Evolutionary conservation across 2,888 invertebrate genomes (phyloP).

Genomic region (Diaperis boleti): DNA sequence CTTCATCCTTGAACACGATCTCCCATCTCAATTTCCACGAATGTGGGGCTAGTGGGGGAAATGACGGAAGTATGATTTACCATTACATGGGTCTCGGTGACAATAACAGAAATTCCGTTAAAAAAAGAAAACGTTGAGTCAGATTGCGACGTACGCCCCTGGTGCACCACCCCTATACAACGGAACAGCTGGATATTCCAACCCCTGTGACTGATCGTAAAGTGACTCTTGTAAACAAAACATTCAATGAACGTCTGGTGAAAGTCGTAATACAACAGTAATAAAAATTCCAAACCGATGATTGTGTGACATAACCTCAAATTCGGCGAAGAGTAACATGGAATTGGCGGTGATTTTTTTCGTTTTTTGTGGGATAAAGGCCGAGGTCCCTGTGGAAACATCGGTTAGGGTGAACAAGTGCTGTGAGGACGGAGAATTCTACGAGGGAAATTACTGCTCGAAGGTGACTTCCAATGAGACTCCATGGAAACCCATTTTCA

Average conservation of each 20-base stretch:
- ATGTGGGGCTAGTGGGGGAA: slow-evolving; percentile 13
- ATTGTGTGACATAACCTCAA: slow-evolving; percentile 37
- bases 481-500: slow-evolving; percentile 74
- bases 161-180: not conserved
- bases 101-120: slow-evolving; percentile 20
- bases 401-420: slow-evolving; percentile 80
- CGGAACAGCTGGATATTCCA: not conserved
- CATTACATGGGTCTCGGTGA: slow-evolving; percentile 11
- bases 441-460: slow-evolving; percentile 76
- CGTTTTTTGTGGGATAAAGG: slow-evolving; percentile 9
- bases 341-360: slow-evolving; percentile 14
- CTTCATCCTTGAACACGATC: slow-evolving; percentile 32
- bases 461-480: slow-evolving; percentile 72
- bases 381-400: slow-evolving; percentile 35
- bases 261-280: slow-evolving; percentile 7
- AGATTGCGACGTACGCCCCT: slow-evolving; percentile 12
- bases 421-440: slow-evolving; percentile 79
- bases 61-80: slow-evolving; percentile 31
- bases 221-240: slow-evolving; percentile 5
- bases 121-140: not conserved
- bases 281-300: not conserved
- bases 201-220: not conserved
- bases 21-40: slow-evolving; percentile 7
- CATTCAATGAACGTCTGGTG: slow-evolving; percentile 10
- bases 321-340: slow-evolving; percentile 11